Percentiles rank a stretch among this genome's conserved stretches.
phyloP scores from a whole-genome alignment of 2,797 vertebrate genomes.

The Hypotaenidia philippensis region DNA sequence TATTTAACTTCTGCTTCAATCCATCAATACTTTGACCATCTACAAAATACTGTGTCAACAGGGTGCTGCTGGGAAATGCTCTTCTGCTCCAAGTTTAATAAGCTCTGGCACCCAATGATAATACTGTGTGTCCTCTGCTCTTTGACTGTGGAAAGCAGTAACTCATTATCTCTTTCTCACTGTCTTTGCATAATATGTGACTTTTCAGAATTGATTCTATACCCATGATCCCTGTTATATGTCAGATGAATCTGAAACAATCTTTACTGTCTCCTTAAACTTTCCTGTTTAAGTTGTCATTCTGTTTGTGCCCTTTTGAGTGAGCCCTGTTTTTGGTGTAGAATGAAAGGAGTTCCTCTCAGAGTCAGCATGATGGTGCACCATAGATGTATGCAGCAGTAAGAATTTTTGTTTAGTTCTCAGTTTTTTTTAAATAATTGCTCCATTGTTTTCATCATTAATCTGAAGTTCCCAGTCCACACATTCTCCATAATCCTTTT shows the following conservation, averaged over 20 bases:
- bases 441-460: neutral
- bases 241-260: neutral
- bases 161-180: neutral
- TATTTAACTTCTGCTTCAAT: neutral
- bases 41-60: neutral
- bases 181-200: neutral
- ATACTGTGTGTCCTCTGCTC: neutral
- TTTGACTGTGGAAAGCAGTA: neutral
- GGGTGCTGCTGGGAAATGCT: neutral
- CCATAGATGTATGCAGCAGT: neutral
- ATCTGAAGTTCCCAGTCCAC: neutral
- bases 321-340: rapidly evolving
- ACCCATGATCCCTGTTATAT: neutral
- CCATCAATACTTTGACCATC: neutral
- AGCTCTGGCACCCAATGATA: neutral
- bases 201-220: neutral
- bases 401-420: neutral
- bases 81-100: neutral
- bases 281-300: neutral
- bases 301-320: neutral
- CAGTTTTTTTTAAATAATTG: neutral
- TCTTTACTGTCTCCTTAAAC: neutral
- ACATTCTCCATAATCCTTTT: neutral
- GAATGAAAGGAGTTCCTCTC: neutral
- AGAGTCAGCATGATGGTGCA: neutral